A percentile compares a stretch with the other conserved stretches of the same genome.
These are phyloP conservation scores for Peromyscus aztecus DNA, from an alignment of 2,797 vertebrate genomes.

Conservation along the genomic window DNA sequence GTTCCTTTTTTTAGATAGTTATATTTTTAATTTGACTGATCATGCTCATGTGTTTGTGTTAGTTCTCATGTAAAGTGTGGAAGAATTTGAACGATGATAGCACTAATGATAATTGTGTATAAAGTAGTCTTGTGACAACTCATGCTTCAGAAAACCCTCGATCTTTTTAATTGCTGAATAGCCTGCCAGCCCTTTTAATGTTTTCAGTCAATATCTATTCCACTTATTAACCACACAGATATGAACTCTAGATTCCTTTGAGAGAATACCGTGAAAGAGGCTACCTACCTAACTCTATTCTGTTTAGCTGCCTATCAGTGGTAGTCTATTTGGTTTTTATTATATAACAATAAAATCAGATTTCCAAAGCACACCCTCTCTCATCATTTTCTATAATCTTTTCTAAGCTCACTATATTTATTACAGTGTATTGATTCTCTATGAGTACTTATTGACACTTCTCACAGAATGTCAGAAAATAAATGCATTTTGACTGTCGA, in stretches of 20 bases:
- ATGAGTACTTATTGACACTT: neutral
- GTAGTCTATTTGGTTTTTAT: neutral
- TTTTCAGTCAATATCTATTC: conserved; percentile 23
- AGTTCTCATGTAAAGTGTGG: conserved; percentile 17
- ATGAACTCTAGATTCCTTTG: neutral
- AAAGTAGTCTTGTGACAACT: neutral
- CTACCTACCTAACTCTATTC: neutral
- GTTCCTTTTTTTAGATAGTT: neutral
- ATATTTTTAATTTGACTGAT: conserved; percentile 11
- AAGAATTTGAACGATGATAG: conserved; percentile 4
- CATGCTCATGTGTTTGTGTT: neutral
- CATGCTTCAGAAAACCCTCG: neutral
- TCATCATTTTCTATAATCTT: conserved; percentile 1
- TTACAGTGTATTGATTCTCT: neutral
- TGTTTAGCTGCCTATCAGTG: neutral
- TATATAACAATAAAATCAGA: neutral
- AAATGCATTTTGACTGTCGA: neutral
- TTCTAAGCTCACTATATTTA: neutral
- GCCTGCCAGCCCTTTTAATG: neutral
- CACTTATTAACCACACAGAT: neutral
- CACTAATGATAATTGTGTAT: neutral
- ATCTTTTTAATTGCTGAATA: neutral
- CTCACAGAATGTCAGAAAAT: neutral
- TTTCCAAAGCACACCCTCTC: neutral
- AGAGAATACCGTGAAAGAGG: neutral